Conservation (phyloP, 2,888 invertebrate species). For the Lithophane leautieri region DNA sequence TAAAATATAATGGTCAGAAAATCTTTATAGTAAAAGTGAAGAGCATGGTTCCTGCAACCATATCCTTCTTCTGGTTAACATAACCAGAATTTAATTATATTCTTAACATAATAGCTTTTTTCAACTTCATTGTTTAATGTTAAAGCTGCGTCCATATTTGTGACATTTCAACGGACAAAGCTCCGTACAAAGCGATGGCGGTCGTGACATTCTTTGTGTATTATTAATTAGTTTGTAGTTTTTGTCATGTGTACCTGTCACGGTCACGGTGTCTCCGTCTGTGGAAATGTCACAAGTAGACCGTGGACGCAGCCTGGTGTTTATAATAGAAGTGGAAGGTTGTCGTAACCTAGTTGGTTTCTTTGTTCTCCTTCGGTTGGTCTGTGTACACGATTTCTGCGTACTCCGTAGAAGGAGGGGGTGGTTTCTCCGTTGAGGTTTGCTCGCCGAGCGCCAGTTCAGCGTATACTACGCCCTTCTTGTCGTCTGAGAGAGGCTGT, state of each 20-base stretch:
- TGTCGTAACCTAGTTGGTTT: slow-evolving; percentile 59
- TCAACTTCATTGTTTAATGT: slow-evolving; percentile 7
- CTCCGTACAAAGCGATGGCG: background rate
- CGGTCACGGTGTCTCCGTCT: background rate
- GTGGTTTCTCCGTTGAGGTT: slow-evolving; percentile 79
- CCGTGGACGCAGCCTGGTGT: background rate
- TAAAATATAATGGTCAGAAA: slow-evolving; percentile 2
- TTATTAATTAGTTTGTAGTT: background rate
- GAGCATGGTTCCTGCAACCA: slow-evolving; percentile 20
- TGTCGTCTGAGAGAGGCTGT: slow-evolving; percentile 86
- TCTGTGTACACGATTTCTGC: slow-evolving; percentile 95
- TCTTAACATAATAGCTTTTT: slow-evolving; percentile 18
- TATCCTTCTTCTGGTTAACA: slow-evolving; percentile 32
- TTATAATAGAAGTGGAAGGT: background rate
- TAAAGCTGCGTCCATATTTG: slow-evolving; percentile 1
- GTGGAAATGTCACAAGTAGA: slow-evolving; percentile 12
- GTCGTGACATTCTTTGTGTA: too few relatives aligned
- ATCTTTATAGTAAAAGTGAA: background rate
- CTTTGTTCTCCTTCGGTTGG: slow-evolving; percentile 83
- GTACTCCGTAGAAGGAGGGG: slow-evolving; percentile 91
- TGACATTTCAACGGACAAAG: slow-evolving; percentile 12
- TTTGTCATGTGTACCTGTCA: background rate
- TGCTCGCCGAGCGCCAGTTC: slow-evolving; percentile 91
- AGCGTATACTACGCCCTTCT: slow-evolving; percentile 93
- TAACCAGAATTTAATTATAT: slow-evolving; percentile 39